A percentile compares a stretch with the other conserved stretches of the same genome.
Evolutionary conservation across 1,140 invertebrate genomes (phyloP).

Genomic region (Cotesia vestalis): DNA sequence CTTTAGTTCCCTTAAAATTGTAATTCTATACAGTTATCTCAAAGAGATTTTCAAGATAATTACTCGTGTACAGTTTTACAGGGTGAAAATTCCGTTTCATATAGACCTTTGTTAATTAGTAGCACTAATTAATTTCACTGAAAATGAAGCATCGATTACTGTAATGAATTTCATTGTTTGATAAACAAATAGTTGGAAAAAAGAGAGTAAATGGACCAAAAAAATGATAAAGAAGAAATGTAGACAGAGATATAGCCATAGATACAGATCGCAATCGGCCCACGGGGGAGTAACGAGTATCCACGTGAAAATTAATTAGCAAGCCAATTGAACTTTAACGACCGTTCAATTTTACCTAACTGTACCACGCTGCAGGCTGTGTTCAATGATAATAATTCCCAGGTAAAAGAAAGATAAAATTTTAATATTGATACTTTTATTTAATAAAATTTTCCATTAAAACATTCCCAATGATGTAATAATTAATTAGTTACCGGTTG

Average conservation of each 20-base stretch:
- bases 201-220: neutral
- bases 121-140: no score
- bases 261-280: constrained; percentile 8
- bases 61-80: no score
- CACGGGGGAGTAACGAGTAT: constrained; percentile 40
- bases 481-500: no score
- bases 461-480: neutral
- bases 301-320: constrained; percentile 58
- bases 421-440: constrained; percentile 1
- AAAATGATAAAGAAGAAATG: constrained; percentile 20
- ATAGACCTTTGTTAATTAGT: no score
- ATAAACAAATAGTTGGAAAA: neutral
- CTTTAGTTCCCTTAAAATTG: no score
- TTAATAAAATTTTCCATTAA: neutral
- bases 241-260: constrained; percentile 4
- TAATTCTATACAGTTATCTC: no score
- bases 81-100: no score
- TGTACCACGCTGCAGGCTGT: constrained; percentile 38
- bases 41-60: no score
- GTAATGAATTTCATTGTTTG: no score
- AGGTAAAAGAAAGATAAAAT: neutral
- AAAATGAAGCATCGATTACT: no score
- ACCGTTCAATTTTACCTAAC: constrained; percentile 49
- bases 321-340: constrained; percentile 59
- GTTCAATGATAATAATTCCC: constrained; percentile 55